Evolutionary conservation across 1,140 invertebrate genomes (phyloP).

Genomic region (Caligus rogercresseyi): DNA sequence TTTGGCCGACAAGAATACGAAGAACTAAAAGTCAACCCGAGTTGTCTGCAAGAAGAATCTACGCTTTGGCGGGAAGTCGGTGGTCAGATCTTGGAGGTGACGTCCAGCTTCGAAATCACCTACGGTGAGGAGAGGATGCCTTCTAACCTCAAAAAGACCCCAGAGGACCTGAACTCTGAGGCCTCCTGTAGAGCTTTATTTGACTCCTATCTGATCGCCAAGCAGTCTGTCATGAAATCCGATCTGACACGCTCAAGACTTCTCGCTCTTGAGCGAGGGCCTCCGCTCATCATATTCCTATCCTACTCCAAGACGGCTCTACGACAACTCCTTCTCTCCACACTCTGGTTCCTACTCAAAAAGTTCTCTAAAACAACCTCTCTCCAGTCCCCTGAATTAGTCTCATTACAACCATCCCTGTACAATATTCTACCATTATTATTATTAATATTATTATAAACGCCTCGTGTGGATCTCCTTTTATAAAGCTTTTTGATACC

Average conservation of each 20-base stretch:
- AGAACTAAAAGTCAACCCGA: no score
- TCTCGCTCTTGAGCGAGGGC: background rate
- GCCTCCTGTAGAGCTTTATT: background rate
- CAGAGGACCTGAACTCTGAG: background rate
- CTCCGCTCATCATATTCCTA: background rate
- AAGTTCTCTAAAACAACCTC: background rate
- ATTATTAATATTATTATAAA: no score
- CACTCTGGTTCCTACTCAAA: constrained; percentile 2
- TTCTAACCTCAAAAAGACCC: background rate
- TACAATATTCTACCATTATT: no score
- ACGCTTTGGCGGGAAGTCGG: background rate
- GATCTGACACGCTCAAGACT: background rate
- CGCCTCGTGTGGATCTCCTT: no score
- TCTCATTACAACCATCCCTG: background rate
- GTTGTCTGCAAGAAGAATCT: background rate
- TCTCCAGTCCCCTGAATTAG: background rate
- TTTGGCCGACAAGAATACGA: no score
- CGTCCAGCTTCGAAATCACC: background rate
- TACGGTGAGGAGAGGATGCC: background rate
- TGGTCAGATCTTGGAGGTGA: background rate
- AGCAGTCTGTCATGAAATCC: background rate
- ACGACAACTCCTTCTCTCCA: background rate
- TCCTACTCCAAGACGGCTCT: background rate
- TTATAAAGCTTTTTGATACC: background rate
- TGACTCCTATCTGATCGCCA: background rate